These are phyloP conservation scores for Tragelaphus buxtoni DNA, from an alignment of 2,113 vertebrate species.

Conservation along the genomic window DNA sequence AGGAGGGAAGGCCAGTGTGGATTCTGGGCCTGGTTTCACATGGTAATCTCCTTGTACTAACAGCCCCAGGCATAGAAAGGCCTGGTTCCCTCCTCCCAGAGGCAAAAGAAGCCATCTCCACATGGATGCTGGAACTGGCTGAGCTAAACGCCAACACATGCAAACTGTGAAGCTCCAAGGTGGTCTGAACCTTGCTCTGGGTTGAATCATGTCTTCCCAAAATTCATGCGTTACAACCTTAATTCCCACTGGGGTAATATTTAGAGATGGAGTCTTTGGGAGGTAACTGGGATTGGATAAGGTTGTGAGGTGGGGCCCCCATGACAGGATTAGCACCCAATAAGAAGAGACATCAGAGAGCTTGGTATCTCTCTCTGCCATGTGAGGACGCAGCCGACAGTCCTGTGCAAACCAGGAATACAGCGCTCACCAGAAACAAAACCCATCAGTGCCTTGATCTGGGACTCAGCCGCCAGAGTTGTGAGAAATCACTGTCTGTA, in stretches of 20 bases:
- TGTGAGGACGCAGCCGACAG: not conserved
- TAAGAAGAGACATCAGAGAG: not conserved
- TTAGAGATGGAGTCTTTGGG: not conserved
- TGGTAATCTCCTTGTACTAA: not conserved
- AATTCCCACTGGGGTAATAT: not conserved
- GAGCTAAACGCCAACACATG: rapidly evolving
- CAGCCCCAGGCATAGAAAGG: not conserved
- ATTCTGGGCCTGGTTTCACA: not conserved
- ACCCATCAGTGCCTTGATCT: not conserved
- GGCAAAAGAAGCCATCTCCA: not conserved
- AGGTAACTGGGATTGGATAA: not conserved
- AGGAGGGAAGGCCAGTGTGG: not conserved
- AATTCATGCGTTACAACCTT: not conserved
- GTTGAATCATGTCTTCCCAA: not conserved
- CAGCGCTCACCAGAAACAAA: not conserved
- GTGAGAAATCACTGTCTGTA: not conserved
- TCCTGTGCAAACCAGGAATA: not conserved
- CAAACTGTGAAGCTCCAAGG: not conserved
- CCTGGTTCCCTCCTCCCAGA: not conserved
- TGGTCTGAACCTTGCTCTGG: not conserved
- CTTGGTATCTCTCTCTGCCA: not conserved
- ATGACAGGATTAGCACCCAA: not conserved
- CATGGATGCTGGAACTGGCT: not conserved
- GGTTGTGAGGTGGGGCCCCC: too few species aligned
- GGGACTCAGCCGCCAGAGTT: not conserved